These are phyloP conservation scores for Plebejus argus DNA, from an alignment of 2,888 invertebrate genomes.

Conservation along the genomic window DNA sequence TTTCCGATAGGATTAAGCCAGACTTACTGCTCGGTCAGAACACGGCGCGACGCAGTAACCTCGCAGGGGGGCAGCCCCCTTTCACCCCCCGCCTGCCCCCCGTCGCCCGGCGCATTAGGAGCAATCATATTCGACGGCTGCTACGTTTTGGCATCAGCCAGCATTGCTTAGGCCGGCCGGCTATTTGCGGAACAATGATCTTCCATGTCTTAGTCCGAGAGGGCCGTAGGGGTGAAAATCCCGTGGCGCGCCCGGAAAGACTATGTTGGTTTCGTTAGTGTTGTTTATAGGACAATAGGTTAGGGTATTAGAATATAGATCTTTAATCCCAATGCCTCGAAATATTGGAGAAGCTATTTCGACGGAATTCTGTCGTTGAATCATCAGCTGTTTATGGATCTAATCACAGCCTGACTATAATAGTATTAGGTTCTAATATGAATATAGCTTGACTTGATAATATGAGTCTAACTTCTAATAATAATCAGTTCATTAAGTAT, in stretches of 20 bases:
- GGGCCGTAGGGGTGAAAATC: constrained; percentile 54
- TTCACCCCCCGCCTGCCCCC: constrained; percentile 50
- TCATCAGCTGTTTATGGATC: background rate
- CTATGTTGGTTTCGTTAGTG: constrained; percentile 41
- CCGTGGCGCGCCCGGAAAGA: constrained; percentile 43
- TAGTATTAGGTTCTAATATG: background rate
- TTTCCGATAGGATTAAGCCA: constrained; percentile 80
- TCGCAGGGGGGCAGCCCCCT: constrained; percentile 43
- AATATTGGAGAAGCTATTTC: background rate
- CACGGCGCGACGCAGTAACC: constrained; percentile 66
- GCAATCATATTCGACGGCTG: constrained; percentile 79
- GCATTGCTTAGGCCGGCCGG: constrained; percentile 71
- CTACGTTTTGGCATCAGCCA: constrained; percentile 77
- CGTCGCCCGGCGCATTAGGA: constrained; percentile 70
- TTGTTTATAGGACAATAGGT: constrained; percentile 42
- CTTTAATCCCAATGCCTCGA: constrained; percentile 26
- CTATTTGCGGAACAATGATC: constrained; percentile 77
- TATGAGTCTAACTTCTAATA: background rate
- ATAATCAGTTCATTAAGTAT: background rate
- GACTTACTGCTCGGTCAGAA: constrained; percentile 80
- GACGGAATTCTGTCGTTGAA: background rate
- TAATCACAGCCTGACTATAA: background rate
- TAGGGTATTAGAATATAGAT: constrained; percentile 36
- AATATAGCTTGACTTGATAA: background rate
- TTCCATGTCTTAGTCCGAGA: constrained; percentile 70